Base-by-base conservation (phyloP, 1,140 invertebrate species). In the Limonius californicus region DNA sequence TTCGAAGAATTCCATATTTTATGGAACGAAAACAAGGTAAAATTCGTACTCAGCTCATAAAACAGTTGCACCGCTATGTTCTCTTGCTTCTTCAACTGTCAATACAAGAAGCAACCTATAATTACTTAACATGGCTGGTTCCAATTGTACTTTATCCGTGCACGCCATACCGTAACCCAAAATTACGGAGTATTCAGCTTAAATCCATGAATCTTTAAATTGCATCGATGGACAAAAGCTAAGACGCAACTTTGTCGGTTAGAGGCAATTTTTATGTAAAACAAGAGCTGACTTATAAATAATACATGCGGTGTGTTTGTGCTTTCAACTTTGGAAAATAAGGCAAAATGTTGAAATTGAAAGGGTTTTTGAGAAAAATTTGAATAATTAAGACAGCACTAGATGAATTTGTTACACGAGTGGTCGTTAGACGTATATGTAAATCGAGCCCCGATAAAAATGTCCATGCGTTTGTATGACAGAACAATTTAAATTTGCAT, bases 161-260 rank as follows among this genome's bases (percentile, higher is more conserved):
- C 16, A 50, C 45, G n/a, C 16, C 9, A 50, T 21, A 12, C 14
- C 16, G 19, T 18, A 50, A 50, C 45, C 45, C 20, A 18, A 50
- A 50, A 50, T 50, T 50, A 50, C 15, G 6, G 8, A 19, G 7
- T 18, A 21, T 50, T 19, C 45, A 19, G 12, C 2, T 50, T 7
- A 50, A 19, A 19, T 50, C 9, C 45, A 50, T 50, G 45, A 50
- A 50, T 50, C n/a, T 50, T 21, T 50, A 50, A 50, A 39, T 12
- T 14, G n/a, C n/a, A 9, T 12, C 8, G 35, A 39, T 39, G 35
- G 8, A 12, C 35, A 39, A 12, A 39, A 39, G 2, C 35, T 1
- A 6, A 12, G n/a, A 39, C 7, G 35, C 11, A 39, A 39, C 35
- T 39, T 39, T 18, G 45, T 7, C 16, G 45, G 2, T 19, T 18